Conservation (phyloP, 1,140 invertebrate genomes). For the Ceratina japonica region DNA sequence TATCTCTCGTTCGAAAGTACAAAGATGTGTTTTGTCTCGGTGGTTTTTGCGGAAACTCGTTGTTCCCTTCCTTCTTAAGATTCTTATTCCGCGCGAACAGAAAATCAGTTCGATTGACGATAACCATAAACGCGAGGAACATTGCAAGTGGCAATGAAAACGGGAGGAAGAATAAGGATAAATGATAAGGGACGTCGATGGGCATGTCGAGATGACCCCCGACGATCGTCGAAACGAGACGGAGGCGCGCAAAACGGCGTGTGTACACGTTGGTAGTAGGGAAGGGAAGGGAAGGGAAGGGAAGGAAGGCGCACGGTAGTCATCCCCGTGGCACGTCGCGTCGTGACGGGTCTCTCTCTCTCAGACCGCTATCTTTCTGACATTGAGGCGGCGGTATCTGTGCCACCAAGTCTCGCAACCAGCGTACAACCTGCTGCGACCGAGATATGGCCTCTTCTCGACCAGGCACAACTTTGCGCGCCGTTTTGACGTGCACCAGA, state of each 20-base stretch:
- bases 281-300: too few relatives aligned
- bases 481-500: slow-evolving; percentile 75
- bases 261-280: slow-evolving; percentile 12
- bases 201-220: slow-evolving; percentile 49
- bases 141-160: not conserved
- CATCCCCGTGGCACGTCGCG: slow-evolving; percentile 44
- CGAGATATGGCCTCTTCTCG: slow-evolving; percentile 67
- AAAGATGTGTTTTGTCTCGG: slow-evolving; percentile 22
- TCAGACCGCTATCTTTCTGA: slow-evolving; percentile 70
- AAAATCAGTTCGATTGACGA: not conserved
- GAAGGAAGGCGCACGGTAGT: slow-evolving; percentile 36
- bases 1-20: slow-evolving; percentile 30
- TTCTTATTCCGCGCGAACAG: not conserved
- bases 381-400: slow-evolving; percentile 74
- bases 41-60: not conserved
- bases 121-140: not conserved
- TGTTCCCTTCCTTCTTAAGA: not conserved
- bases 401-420: slow-evolving; percentile 64
- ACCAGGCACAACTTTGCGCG: slow-evolving; percentile 72
- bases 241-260: slow-evolving; percentile 8
- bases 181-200: not conserved
- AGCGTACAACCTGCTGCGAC: slow-evolving; percentile 70
- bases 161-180: too few relatives aligned
- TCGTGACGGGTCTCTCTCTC: slow-evolving; percentile 52
- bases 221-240: slow-evolving; percentile 26